Conservation (phyloP, 2,113 vertebrate genomes). For the Pionites leucogaster region DNA sequence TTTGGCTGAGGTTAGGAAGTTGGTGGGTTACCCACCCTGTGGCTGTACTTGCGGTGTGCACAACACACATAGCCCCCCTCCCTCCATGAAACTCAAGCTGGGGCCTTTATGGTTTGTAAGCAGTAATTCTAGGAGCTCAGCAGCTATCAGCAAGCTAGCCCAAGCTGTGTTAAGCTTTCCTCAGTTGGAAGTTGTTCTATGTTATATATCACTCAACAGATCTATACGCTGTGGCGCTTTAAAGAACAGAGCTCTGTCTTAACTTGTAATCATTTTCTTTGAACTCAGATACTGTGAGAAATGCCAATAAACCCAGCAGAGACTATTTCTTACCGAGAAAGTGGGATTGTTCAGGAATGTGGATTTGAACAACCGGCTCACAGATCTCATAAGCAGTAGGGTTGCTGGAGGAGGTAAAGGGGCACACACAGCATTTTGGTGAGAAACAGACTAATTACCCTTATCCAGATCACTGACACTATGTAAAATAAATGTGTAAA, state of each 20-base stretch:
- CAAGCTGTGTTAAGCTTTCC: constrained; percentile 61
- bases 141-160: constrained; percentile 63
- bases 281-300: constrained; percentile 78
- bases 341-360: constrained; percentile 45
- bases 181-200: constrained; percentile 66
- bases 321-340: constrained; percentile 70
- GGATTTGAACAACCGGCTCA: constrained; percentile 42
- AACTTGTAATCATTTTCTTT: constrained; percentile 79
- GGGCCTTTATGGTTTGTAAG: constrained; percentile 66
- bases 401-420: constrained; percentile 33
- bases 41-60: constrained; percentile 20
- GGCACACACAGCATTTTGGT: background rate
- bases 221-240: constrained; percentile 67
- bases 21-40: constrained; percentile 22
- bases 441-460: constrained; percentile 54
- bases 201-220: constrained; percentile 69
- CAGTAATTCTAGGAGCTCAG: constrained; percentile 69
- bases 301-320: constrained; percentile 74
- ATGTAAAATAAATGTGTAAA: constrained; percentile 34
- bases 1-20: constrained; percentile 45
- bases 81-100: constrained; percentile 60
- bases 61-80: background rate
- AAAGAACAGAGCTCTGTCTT: constrained; percentile 73
- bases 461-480: constrained; percentile 39
- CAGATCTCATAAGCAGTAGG: constrained; percentile 31